Conservation (phyloP, 2,888 invertebrate species). For the Tillus elongatus region DNA sequence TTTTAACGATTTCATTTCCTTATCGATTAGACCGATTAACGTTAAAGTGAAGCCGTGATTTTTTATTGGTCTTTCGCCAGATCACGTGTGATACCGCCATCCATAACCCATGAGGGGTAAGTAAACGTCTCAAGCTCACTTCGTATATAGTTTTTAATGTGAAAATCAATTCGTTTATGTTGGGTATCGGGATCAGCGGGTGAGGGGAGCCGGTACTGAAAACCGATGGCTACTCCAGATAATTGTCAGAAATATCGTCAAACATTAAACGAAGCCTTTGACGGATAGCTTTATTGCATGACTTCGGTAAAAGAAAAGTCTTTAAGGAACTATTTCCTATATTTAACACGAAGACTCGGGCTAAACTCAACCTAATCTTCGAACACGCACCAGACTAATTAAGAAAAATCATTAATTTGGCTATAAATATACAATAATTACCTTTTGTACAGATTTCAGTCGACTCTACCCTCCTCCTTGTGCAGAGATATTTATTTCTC, state of each 20-base stretch:
- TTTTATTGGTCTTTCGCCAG: too few species aligned
- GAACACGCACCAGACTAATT: slow-evolving; percentile 39
- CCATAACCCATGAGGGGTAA: too few species aligned
- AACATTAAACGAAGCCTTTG: slow-evolving; percentile 36
- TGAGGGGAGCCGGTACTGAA: too few species aligned
- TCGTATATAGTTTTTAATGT: too few species aligned
- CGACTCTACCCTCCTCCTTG: background rate
- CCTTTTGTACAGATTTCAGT: slow-evolving; percentile 27
- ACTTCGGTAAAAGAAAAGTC: slow-evolving; percentile 26
- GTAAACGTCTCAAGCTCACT: too few species aligned
- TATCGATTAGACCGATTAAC: too few species aligned
- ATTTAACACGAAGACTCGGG: slow-evolving; percentile 29
- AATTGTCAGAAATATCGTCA: slow-evolving; percentile 31
- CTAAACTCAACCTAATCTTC: slow-evolving; percentile 30
- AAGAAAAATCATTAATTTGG: slow-evolving; percentile 40
- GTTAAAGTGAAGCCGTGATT: too few species aligned
- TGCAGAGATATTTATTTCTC: slow-evolving; percentile 5
- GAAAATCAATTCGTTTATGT: too few species aligned
- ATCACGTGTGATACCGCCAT: too few species aligned
- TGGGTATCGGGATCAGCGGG: too few species aligned
- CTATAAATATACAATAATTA: slow-evolving; percentile 36
- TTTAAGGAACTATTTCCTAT: slow-evolving; percentile 33
- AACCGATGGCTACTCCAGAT: slow-evolving; percentile 16
- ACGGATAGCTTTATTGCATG: slow-evolving; percentile 38
- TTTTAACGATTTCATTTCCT: too few species aligned